Percentiles rank a stretch among this genome's conserved stretches.
phyloP scores from a whole-genome alignment of 2,113 vertebrate genomes.

The Forbesichthys agassizii region DNA sequence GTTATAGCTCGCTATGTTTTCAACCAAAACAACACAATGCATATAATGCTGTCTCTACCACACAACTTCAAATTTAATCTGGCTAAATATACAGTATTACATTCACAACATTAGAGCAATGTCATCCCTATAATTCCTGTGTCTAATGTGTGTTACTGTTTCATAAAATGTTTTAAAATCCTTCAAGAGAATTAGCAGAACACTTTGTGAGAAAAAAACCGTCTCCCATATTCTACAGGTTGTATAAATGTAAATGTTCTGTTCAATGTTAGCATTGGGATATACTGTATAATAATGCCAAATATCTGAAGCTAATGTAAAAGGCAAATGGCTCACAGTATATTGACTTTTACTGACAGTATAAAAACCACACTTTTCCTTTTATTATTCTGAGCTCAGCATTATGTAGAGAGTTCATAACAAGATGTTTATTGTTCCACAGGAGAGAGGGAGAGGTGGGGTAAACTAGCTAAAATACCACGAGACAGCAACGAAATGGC shows the following conservation, averaged over 20 bases:
- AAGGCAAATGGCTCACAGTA: neutral
- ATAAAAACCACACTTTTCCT: neutral
- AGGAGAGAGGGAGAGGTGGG: neutral
- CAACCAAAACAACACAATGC: no score
- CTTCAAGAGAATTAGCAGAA: neutral
- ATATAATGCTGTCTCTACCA: no score
- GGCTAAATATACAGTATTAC: no score
- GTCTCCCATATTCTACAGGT: neutral
- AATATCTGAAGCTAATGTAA: neutral
- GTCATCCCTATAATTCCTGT: neutral
- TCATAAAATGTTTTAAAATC: slow-evolving; percentile 25
- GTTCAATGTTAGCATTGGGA: neutral
- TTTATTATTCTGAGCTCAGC: slow-evolving; percentile 23
- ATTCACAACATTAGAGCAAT: neutral
- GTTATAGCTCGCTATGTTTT: no score
- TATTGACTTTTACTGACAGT: neutral
- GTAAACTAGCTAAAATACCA: slow-evolving; percentile 29
- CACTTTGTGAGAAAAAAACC: neutral
- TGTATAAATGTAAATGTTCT: no score
- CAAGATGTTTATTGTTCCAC: slow-evolving; percentile 43
- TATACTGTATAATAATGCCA: neutral
- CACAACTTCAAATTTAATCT: no score
- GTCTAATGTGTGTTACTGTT: neutral
- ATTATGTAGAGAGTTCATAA: slow-evolving; percentile 30
- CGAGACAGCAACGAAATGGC: slow-evolving; percentile 36